Conservation (phyloP, 2,797 vertebrate genomes). For the Gadopsis bispinosus region DNA sequence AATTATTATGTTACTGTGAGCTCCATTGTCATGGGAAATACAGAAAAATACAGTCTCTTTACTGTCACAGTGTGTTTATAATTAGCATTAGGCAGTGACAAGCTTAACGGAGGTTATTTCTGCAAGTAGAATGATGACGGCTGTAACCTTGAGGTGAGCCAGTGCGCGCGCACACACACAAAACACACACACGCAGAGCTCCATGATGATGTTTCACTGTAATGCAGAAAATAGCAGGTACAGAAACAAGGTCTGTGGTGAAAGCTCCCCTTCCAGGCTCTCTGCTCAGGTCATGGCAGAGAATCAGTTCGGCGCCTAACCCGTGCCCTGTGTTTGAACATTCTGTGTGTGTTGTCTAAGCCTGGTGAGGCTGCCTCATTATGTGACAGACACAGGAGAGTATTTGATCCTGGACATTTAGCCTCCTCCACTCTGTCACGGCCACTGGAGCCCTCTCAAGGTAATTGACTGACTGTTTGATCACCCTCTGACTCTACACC, state of each 20-base stretch:
- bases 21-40: conserved; percentile 53
- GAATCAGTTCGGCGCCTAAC: conserved; percentile 47
- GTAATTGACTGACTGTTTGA: conserved; percentile 83
- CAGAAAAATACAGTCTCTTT: conserved; percentile 28
- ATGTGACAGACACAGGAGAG: conserved; percentile 73
- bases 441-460: conserved; percentile 82
- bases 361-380: conserved; percentile 61
- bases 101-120: conserved; percentile 47
- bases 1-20: conserved; percentile 61
- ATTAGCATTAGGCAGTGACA: conserved; percentile 37
- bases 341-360: conserved; percentile 61
- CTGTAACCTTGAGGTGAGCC: conserved; percentile 52
- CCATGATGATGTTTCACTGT: conserved; percentile 31
- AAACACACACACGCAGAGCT: not conserved
- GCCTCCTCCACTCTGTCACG: conserved; percentile 79
- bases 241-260: conserved; percentile 36
- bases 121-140: conserved; percentile 34
- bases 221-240: conserved; percentile 24
- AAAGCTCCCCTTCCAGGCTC: conserved; percentile 40
- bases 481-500: conserved; percentile 73
- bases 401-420: conserved; percentile 82
- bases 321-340: conserved; percentile 64
- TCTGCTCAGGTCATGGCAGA: conserved; percentile 49
- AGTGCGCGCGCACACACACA: not conserved
- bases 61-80: conserved; percentile 55